Evolutionary conservation across 2,797 vertebrate species (phyloP), one percentile per base, ranked within the genome.

Genomic region (Pteropus rufus): DNA sequence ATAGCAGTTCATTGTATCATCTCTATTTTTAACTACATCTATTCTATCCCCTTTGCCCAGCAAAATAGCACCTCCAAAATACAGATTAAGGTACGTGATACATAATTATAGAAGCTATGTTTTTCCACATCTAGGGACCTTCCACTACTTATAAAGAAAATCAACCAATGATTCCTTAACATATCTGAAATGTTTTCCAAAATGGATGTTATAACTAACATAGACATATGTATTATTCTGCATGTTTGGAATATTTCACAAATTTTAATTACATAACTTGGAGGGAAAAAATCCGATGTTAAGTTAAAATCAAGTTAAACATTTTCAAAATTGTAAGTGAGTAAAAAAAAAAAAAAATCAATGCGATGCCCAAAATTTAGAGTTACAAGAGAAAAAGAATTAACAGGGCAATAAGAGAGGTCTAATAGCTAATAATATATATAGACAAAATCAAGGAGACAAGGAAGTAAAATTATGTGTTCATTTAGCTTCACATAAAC

Each of bases 171-270:
- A 67, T 60, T 75, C 52, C 65, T 80, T 91, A 91, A 67, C 4
- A 36, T 54, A 97, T 7, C 62, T 83, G 70, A 93, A 91, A 94
- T n/a, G 44, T 44, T 88, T 83, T 91, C 91, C 21, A 67, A 92
- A 92, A 24, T 54, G 26, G n/a, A 64, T 12, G 8, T 94, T 73
- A 26, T 79, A 80, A 52, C 16, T 69, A 86, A 81, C 10, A 31
- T 2, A 89, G 14, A 49, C 18, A 92, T 31, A 70, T 21, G 69
- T 23, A 73, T 69, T 80, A 54, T 69, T 80, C 62, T 88, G n/a
- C 24, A 62, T 34, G 19, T 65, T 44, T 70, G 34, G 92, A 86
- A 58, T 72, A 70, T 41, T 76, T 75, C 41, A 41, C 56, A 89
- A 36, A 84, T 80, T 84, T 96, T 72, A 81, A 58, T 44, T 76